Evolutionary conservation across 2,113 vertebrate genomes (phyloP).

Genomic region (Strigops habroptila): DNA sequence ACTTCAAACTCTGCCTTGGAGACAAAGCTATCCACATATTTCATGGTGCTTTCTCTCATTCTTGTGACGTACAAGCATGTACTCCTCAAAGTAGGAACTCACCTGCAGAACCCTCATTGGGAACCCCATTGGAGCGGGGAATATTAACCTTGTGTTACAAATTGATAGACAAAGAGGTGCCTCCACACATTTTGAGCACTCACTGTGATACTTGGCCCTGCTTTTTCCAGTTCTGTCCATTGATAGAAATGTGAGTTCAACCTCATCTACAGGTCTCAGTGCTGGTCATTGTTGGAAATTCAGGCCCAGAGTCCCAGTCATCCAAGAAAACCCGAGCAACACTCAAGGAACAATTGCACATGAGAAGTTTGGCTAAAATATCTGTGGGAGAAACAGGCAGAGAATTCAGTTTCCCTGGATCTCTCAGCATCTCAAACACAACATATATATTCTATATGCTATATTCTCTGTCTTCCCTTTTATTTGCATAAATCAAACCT

Average conservation of each 20-base stretch:
- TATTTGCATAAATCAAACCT: background rate
- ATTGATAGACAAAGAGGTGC: background rate
- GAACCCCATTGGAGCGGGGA: background rate
- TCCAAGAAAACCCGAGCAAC: background rate
- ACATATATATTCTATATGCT: background rate
- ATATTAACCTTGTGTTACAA: background rate
- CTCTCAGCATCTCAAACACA: background rate
- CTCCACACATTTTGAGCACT: background rate
- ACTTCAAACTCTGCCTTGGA: background rate
- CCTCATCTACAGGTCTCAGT: background rate
- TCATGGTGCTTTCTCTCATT: background rate
- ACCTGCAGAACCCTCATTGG: background rate
- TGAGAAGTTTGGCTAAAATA: background rate
- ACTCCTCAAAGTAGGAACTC: background rate
- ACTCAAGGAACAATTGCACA: background rate
- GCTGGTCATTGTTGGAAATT: background rate
- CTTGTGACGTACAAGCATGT: fast-evolving
- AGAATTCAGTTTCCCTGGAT: background rate
- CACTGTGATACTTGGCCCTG: background rate
- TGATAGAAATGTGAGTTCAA: background rate
- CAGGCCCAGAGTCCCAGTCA: background rate
- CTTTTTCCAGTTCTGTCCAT: background rate
- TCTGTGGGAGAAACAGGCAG: background rate
- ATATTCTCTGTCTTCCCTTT: background rate
- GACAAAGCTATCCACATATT: background rate